Evolutionary conservation across 2,888 invertebrate genomes (phyloP).

Genomic region (Drosophila nr. fundita): DNA sequence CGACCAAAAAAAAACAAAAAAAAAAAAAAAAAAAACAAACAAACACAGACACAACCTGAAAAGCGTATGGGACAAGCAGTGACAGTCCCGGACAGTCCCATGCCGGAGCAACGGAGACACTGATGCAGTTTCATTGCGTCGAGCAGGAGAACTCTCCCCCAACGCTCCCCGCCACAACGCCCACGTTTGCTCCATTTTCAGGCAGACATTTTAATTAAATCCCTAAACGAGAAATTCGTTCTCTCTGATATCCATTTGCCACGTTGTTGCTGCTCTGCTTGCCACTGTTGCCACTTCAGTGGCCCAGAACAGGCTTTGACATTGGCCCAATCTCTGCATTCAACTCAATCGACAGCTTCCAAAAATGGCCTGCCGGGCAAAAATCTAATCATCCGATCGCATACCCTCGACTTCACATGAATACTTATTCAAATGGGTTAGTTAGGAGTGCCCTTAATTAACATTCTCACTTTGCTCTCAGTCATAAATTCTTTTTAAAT

Average conservation of each 20-base stretch:
- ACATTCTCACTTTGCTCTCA: background rate
- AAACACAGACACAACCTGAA: background rate
- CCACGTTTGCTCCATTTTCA: slow-evolving; percentile 16
- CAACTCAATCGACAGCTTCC: slow-evolving; percentile 28
- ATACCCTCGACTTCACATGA: background rate
- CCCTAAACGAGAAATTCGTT: slow-evolving; percentile 31
- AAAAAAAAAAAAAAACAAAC: too few species aligned
- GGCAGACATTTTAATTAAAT: slow-evolving; percentile 46
- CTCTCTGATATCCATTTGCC: background rate
- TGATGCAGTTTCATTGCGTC: slow-evolving; percentile 30
- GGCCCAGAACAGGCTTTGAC: slow-evolving; percentile 25
- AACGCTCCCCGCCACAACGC: slow-evolving; percentile 4
- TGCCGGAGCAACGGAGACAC: slow-evolving; percentile 10
- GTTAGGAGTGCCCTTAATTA: background rate
- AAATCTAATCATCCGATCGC: background rate
- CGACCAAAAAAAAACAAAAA: background rate
- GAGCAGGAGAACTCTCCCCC: slow-evolving; percentile 17
- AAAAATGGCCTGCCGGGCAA: background rate
- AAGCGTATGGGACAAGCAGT: slow-evolving; percentile 1
- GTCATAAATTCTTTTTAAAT: background rate
- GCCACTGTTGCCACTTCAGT: slow-evolving; percentile 4
- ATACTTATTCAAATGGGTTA: background rate
- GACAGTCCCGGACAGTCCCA: background rate
- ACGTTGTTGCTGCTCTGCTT: background rate
- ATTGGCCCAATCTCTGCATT: slow-evolving; percentile 31